These are phyloP conservation scores for Cosmopolites sordidus DNA, from an alignment of 2,888 invertebrate genomes.

Conservation along the genomic window DNA sequence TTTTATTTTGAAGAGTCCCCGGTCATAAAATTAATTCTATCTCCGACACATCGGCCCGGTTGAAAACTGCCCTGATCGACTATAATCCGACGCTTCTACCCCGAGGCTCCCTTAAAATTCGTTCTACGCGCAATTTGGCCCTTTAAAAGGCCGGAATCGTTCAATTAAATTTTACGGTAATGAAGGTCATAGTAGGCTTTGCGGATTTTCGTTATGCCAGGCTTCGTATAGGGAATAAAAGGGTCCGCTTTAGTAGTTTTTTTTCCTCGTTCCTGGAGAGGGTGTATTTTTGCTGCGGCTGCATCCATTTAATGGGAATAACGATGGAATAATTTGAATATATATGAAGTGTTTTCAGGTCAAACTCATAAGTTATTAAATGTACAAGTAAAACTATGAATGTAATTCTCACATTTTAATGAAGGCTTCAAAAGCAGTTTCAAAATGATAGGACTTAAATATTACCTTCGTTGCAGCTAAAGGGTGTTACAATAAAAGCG, in stretches of 20 bases:
- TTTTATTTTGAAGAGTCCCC: conserved; percentile 1
- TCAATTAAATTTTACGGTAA: conserved; percentile 20
- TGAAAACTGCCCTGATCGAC: conserved; percentile 8
- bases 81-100: conserved; percentile 8
- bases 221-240: conserved; percentile 3
- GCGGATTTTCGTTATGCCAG: conserved; percentile 18
- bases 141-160: conserved; percentile 17
- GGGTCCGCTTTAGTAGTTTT: conserved; percentile 8
- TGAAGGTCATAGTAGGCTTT: conserved; percentile 18
- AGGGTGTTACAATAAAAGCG: no score
- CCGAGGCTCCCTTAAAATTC: conserved; percentile 6
- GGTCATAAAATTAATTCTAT: conserved; percentile 11
- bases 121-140: conserved; percentile 14
- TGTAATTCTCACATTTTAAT: no score
- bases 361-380: no score
- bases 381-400: no score
- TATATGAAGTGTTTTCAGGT: no score
- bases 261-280: background rate
- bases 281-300: background rate
- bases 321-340: no score
- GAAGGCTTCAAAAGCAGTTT: no score
- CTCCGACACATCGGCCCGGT: conserved; percentile 6
- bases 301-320: no score
- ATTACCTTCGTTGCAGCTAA: no score
- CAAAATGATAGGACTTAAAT: no score